Evolutionary conservation across 2,113 vertebrate species (phyloP).

Genomic region (Catagonus wagneri): DNA sequence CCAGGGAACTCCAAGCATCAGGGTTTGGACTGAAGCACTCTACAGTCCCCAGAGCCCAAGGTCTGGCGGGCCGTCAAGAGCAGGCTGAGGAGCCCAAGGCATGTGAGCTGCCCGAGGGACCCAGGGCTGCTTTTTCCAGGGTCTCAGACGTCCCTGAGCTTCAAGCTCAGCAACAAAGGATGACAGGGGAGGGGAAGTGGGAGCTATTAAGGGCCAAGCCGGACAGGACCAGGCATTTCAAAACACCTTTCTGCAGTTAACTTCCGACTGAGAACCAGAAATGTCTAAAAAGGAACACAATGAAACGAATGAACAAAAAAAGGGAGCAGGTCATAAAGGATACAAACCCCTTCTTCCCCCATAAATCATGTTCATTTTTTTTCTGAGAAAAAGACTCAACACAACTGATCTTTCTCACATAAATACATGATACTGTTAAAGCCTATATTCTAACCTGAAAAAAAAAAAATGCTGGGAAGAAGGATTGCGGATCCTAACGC

Average conservation of each 20-base stretch:
- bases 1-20: not conserved
- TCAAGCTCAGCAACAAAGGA: not conserved
- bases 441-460: not conserved
- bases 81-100: not conserved
- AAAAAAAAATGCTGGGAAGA: not conserved
- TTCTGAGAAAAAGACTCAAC: not conserved
- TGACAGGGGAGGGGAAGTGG: not conserved
- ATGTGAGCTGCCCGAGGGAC: not conserved
- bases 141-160: not conserved
- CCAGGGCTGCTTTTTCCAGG: not conserved
- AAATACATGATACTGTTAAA: not conserved
- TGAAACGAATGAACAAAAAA: not conserved
- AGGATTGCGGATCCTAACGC: not conserved
- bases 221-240: not conserved
- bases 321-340: not conserved
- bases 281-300: not conserved
- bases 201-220: not conserved
- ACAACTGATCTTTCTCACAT: not conserved
- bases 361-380: not conserved
- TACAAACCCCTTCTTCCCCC: not conserved
- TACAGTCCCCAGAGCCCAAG: not conserved
- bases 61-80: not conserved
- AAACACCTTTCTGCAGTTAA: not conserved
- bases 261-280: not conserved
- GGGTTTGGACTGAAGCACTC: not conserved